A percentile compares a stretch with the other conserved stretches of the same genome.
Conservation (phyloP, 2,113 vertebrate genomes). For the Xiphorhynchus elegans region DNA sequence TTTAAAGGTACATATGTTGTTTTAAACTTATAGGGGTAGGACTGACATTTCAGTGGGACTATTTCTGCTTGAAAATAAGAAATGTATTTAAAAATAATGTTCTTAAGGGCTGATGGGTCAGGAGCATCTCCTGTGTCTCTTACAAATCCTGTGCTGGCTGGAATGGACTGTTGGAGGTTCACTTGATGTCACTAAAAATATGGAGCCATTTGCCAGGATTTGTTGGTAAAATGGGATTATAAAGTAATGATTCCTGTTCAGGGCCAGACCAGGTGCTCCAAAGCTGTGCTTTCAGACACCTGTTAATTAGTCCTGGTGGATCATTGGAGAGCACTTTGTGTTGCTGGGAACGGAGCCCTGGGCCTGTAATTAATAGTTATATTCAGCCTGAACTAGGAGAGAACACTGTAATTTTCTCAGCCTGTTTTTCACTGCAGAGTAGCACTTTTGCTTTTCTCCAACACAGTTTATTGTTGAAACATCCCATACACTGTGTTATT, state of each 20-base stretch:
- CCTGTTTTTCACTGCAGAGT: neutral
- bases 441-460: neutral
- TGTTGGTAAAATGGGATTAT: neutral
- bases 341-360: neutral
- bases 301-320: neutral
- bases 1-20: neutral
- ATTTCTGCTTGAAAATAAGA: neutral
- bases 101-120: neutral
- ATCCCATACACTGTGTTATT: neutral
- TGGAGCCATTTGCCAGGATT: neutral
- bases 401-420: neutral
- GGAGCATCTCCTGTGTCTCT: neutral
- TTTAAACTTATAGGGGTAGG: neutral
- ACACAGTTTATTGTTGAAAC: constrained; percentile 19
- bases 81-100: neutral
- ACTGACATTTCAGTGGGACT: neutral
- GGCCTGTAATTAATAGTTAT: constrained; percentile 3
- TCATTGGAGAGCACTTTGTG: neutral
- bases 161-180: rapidly evolving
- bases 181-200: neutral
- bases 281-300: neutral
- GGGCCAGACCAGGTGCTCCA: neutral
- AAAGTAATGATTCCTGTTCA: neutral
- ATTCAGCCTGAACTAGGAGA: neutral
- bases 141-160: neutral